Percentiles rank a stretch among this genome's conserved stretches.
Evolutionary conservation across 2,797 vertebrate species (phyloP).

Genomic region (Falco rusticolus): DNA sequence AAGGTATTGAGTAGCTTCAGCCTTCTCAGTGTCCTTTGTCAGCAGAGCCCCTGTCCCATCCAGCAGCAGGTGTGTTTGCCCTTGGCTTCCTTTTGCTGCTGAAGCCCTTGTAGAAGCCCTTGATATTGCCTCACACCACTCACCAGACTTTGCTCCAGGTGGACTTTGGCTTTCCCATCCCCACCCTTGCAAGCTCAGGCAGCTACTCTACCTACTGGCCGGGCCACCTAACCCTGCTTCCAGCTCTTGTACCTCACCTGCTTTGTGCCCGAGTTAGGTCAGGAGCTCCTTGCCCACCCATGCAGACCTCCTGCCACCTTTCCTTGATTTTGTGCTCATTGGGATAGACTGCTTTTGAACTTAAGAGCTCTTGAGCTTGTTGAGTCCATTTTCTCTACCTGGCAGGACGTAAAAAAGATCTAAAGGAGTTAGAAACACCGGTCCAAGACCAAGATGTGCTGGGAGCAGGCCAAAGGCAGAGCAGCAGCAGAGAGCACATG

Average conservation of each 20-base stretch:
- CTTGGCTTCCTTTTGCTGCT: background rate
- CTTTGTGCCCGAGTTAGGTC: background rate
- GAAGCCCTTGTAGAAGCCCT: background rate
- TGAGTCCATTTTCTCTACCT: background rate
- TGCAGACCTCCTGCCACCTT: background rate
- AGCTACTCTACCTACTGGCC: background rate
- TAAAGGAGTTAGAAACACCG: background rate
- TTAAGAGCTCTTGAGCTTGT: background rate
- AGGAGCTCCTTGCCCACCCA: background rate
- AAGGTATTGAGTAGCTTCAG: background rate
- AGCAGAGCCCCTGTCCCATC: background rate
- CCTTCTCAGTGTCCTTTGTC: background rate
- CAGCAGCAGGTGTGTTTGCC: background rate
- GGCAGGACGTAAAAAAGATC: background rate
- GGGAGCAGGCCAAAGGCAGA: background rate
- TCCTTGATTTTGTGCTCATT: background rate
- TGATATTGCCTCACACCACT: background rate
- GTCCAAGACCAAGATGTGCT: background rate
- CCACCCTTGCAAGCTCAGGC: background rate
- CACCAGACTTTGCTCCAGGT: background rate
- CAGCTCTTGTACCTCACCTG: background rate
- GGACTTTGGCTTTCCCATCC: background rate
- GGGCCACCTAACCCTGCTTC: background rate
- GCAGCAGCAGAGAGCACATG: fast-evolving
- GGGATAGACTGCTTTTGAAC: background rate